Evolutionary conservation across 2,113 vertebrate genomes (phyloP), one percentile per base, ranked within the genome.

Genomic region (Pygoscelis adeliae): DNA sequence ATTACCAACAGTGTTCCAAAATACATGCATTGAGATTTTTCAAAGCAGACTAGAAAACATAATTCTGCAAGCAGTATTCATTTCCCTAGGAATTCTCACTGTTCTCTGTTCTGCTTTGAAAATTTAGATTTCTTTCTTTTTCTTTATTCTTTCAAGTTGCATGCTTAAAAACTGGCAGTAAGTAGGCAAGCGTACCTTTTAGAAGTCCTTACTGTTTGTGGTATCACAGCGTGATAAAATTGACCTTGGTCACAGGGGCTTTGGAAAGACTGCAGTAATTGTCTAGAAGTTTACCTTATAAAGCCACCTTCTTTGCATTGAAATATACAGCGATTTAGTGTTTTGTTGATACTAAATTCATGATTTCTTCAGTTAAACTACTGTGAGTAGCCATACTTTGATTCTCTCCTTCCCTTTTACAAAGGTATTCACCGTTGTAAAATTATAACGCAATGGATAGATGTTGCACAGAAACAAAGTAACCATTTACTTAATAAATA

Each of bases 401-500:
- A n/a, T 79, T 36, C 9, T 70, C 14, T 6, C 25, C 36, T 66
- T 44, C 27, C 29, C 22, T 82, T 79, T 82, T 16, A 13, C 12
- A 5, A 4, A 1, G 13, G 29, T 5, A 7, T 13, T 67, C 17
- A 34, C 38, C 3, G 2, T 18, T 81, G 72, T 84, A 26, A 92
- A 92, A 46, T 42, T 53, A 10, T 5, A 11, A 38, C 3, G 12
- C 8, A 9, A 5, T 15, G 25, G 27, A 5, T 10, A 11, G 50
- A 21, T 58, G 55, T 27, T 83, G 6, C 52, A 34, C 30, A 38
- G 74, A n/a, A 61, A 62, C n/a, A 6, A 56, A 59, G n/a, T 16
- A 72, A 74, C 69, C 55, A 23, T 70, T 97, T 93, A 89, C 94
- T 96, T 67, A 65, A 25, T 76, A 90, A 92, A 77, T 86, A 93